Evolutionary conservation across 2,888 invertebrate genomes (phyloP).

Genomic region (Aphidius colemani): DNA sequence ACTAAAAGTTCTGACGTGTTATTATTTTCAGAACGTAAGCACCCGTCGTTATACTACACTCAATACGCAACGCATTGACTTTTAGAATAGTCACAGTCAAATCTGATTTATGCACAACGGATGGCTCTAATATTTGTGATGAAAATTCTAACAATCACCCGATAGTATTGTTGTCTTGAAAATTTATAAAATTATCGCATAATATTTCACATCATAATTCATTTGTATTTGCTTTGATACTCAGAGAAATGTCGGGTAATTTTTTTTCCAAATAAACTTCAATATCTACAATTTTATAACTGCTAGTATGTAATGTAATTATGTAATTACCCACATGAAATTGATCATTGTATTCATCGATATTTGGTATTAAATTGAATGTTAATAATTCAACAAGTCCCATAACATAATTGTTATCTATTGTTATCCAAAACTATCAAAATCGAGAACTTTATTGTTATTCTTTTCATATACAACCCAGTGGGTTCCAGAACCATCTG

Average conservation of each 20-base stretch:
- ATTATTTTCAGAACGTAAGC: too few species aligned
- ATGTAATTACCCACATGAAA: conserved; percentile 26
- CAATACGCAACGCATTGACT: too few species aligned
- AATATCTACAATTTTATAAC: conserved; percentile 47
- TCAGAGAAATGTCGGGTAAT: not conserved
- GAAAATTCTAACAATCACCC: not conserved
- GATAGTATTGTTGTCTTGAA: not conserved
- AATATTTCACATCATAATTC: too few species aligned
- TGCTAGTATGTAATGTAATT: conserved; percentile 39
- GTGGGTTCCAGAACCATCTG: too few species aligned
- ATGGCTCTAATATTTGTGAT: conserved; percentile 3
- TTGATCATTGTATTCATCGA: conserved; percentile 37
- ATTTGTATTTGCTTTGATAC: too few species aligned
- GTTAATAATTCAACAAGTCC: conserved; percentile 43
- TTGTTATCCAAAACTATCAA: too few species aligned
- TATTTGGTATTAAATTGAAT: conserved; percentile 42
- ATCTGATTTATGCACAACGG: conserved; percentile 29
- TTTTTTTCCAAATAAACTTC: conserved; percentile 1
- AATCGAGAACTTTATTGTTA: too few species aligned
- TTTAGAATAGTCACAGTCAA: too few species aligned
- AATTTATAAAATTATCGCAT: not conserved
- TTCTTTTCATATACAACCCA: too few species aligned
- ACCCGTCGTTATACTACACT: too few species aligned
- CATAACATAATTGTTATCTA: conserved; percentile 38
- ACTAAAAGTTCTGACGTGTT: conserved; percentile 2